phyloP scores from a whole-genome alignment of 30 jellyfish, hydroid and myxozoan species.

The Mastigias papua region DNA sequence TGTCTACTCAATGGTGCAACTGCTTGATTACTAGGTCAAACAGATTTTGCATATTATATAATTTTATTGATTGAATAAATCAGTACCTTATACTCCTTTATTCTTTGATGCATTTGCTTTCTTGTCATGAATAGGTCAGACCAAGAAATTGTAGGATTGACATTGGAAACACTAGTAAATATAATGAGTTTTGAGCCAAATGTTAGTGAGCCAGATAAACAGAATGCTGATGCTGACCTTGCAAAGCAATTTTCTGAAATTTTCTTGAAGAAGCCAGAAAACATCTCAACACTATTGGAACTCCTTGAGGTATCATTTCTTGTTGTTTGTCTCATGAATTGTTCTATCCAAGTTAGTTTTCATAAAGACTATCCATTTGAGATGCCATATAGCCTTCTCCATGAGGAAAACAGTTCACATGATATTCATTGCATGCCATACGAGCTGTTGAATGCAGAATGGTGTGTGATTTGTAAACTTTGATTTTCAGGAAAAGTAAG shows the following conservation, averaged over 20 bases:
- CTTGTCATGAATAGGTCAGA: constrained; percentile 62
- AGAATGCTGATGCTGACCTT: constrained; percentile 62
- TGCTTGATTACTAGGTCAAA: background rate
- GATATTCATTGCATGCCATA: too few relatives aligned
- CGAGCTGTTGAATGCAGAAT: too few relatives aligned
- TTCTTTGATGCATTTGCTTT: background rate
- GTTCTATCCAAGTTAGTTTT: too few relatives aligned
- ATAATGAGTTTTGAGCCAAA: constrained; percentile 77
- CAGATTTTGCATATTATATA: background rate
- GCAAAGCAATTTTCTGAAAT: constrained; percentile 90
- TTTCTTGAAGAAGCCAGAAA: constrained; percentile 79
- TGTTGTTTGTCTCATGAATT: background rate
- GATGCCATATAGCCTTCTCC: too few relatives aligned
- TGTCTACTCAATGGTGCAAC: background rate
- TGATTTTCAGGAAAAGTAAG: too few relatives aligned
- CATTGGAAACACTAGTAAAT: constrained; percentile 83
- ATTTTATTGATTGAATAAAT: background rate
- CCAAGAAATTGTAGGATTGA: constrained; percentile 87
- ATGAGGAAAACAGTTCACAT: too few relatives aligned
- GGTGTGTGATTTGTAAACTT: too few relatives aligned
- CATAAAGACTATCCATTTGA: too few relatives aligned
- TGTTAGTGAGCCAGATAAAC: constrained; percentile 37
- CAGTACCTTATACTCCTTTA: background rate
- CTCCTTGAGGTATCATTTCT: constrained; percentile 37
- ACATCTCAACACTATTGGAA: constrained; percentile 40